Conservation (phyloP, 2,888 invertebrate species). For the Eupithecia abbreviata region DNA sequence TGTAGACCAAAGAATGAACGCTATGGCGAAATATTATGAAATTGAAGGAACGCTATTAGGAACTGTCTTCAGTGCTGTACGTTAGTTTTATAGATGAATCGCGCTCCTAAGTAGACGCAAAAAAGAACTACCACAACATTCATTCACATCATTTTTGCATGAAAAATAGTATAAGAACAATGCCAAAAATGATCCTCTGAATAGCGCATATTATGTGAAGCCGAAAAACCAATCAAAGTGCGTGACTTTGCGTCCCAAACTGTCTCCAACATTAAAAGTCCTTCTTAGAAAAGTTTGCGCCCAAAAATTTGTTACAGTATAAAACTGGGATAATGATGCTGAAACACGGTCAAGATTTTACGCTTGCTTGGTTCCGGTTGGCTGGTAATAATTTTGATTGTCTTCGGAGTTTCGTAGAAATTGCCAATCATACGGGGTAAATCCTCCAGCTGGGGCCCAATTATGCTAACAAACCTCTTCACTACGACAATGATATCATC, state of each 20-base stretch:
- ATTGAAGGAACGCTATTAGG: too few species aligned
- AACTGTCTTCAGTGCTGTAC: too few species aligned
- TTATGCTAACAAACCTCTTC: neutral
- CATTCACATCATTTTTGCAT: neutral
- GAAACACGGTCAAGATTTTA: slow-evolving; percentile 28
- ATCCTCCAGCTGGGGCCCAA: neutral
- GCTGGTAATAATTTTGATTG: slow-evolving; percentile 11
- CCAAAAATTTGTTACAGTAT: neutral
- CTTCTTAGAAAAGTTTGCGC: slow-evolving; percentile 21
- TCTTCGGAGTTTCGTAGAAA: slow-evolving; percentile 11
- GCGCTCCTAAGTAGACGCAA: neutral
- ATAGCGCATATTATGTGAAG: neutral
- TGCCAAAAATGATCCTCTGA: neutral
- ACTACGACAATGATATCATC: neutral
- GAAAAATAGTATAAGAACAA: neutral
- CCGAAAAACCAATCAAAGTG: slow-evolving; percentile 15
- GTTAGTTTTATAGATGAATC: neutral
- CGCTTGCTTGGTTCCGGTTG: neutral
- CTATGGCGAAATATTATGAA: too few species aligned
- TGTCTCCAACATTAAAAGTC: slow-evolving; percentile 33
- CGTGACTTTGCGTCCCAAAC: slow-evolving; percentile 27
- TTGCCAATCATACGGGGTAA: slow-evolving; percentile 5
- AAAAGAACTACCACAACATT: neutral
- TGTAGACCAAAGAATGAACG: too few species aligned
- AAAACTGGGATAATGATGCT: slow-evolving; percentile 27